Conservation (phyloP, 35 echinoderm and acorn worm species). For the Apostichopus japonicus region DNA sequence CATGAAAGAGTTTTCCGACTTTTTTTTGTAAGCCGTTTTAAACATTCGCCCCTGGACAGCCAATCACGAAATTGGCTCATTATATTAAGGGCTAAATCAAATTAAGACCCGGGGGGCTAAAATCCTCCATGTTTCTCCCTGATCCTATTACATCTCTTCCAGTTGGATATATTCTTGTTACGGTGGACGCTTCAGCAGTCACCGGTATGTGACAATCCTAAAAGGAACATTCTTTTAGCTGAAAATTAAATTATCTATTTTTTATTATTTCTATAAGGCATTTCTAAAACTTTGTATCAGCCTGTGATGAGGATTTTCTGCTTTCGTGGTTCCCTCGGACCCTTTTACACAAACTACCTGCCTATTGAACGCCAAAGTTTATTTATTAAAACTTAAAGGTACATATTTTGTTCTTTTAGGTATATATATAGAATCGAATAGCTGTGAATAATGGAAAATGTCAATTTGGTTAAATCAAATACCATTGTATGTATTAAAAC, state of each 20-base stretch:
- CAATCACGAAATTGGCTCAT: constrained; percentile 48
- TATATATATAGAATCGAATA: not conserved
- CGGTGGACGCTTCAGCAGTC: not conserved
- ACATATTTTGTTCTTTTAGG: not conserved
- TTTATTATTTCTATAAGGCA: not conserved
- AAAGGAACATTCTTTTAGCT: constrained; percentile 45
- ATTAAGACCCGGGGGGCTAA: not conserved
- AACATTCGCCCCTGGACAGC: constrained; percentile 20
- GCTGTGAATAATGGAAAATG: not conserved
- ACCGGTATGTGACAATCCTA: constrained; percentile 34
- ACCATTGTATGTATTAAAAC: not conserved
- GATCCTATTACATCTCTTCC: not conserved
- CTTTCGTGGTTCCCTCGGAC: constrained; percentile 1
- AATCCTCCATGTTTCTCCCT: not conserved
- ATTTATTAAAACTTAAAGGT: constrained; percentile 27
- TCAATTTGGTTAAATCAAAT: constrained; percentile 20
- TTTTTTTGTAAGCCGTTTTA: not conserved
- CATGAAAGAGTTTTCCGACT: constrained; percentile 42
- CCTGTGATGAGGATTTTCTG: constrained; percentile 1
- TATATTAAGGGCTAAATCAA: constrained; percentile 36
- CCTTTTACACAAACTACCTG: constrained; percentile 43
- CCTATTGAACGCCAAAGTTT: not conserved
- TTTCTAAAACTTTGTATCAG: constrained; percentile 35
- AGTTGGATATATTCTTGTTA: not conserved
- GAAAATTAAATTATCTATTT: constrained; percentile 10